phyloP scores from a whole-genome alignment of 2,888 invertebrate genomes.

The Deilephila porcellus region DNA sequence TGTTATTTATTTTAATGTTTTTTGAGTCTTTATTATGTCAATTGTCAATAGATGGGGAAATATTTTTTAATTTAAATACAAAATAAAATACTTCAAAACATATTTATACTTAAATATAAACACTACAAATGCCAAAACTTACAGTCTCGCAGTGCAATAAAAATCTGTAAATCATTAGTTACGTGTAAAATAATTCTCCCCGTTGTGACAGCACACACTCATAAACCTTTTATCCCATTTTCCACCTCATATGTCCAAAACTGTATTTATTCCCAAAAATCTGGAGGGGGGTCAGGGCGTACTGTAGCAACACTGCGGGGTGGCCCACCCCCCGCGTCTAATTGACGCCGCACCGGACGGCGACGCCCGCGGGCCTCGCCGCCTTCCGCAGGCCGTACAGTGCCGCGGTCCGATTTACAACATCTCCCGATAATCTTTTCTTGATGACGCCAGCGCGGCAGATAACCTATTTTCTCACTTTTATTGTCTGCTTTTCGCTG shows the following conservation, averaged over 20 bases:
- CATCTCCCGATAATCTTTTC: slow-evolving; percentile 81
- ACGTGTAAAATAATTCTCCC: no score
- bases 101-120: no score
- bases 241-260: not conserved
- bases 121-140: no score
- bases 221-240: not conserved
- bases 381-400: slow-evolving; percentile 62
- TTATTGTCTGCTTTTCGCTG: slow-evolving; percentile 15
- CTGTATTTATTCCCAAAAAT: not conserved
- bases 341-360: slow-evolving; percentile 79
- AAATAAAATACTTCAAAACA: no score
- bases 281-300: not conserved
- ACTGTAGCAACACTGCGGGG: slow-evolving; percentile 22
- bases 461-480: slow-evolving; percentile 26
- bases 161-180: no score
- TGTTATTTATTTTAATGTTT: no score
- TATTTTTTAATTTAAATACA: no score
- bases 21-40: no score
- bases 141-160: no score
- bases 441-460: slow-evolving; percentile 63
- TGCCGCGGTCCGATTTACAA: slow-evolving; percentile 72
- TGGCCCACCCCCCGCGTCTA: slow-evolving; percentile 67
- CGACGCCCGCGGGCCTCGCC: slow-evolving; percentile 74
- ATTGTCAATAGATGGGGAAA: no score
- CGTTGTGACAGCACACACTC: no score